Evolutionary conservation across 2,797 vertebrate species (phyloP).

Genomic region (Nannoperca australis): DNA sequence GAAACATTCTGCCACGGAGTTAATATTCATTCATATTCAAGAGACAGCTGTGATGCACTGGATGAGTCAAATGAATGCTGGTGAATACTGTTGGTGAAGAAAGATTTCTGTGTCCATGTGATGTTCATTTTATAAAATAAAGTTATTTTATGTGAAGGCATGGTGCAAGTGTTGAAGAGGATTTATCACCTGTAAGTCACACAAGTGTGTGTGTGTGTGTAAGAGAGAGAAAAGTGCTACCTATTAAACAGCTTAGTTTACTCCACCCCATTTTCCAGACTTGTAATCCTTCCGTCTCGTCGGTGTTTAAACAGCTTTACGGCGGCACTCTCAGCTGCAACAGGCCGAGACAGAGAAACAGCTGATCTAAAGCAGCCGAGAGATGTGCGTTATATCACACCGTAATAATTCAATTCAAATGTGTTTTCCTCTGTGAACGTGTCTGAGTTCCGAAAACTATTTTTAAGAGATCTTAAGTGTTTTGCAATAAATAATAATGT

Average conservation of each 20-base stretch:
- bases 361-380: not conserved
- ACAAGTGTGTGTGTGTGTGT: not conserved
- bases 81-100: conserved; percentile 24
- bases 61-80: conserved; percentile 43
- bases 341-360: conserved; percentile 43
- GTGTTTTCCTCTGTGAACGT: conserved; percentile 21
- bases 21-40: not conserved
- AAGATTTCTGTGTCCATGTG: conserved; percentile 1
- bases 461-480: conserved; percentile 38
- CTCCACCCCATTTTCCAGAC: conserved; percentile 77
- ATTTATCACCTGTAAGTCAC: conserved; percentile 9
- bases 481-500: not conserved
- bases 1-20: conserved; percentile 1
- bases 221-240: conserved; percentile 53
- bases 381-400: not conserved
- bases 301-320: conserved; percentile 64
- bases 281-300: conserved; percentile 72
- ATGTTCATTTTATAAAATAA: conserved; percentile 56
- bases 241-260: conserved; percentile 64
- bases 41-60: conserved; percentile 61
- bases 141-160: conserved; percentile 46
- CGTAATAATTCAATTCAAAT: not conserved
- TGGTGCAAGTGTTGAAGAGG: conserved; percentile 28
- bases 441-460: conserved; percentile 25
- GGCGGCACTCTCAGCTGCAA: conserved; percentile 29